Conservation (phyloP, 1,140 invertebrate genomes). For the Phenacoccus solenopsis region DNA sequence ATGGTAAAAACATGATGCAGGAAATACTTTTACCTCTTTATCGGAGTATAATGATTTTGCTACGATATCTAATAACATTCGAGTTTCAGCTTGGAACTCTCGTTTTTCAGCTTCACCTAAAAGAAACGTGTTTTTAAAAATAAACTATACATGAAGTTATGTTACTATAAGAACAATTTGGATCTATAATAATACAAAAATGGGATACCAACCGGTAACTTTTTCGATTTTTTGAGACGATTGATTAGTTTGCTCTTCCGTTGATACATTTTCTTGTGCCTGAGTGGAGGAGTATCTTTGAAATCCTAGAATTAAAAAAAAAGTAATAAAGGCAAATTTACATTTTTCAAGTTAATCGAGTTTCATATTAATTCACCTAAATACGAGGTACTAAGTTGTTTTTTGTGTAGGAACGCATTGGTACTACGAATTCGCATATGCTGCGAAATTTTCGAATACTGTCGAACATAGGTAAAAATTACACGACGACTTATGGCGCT, state of each 20-base stretch:
- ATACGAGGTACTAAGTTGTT: not conserved
- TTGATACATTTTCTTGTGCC: not conserved
- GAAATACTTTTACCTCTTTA: conserved; percentile 47
- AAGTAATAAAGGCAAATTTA: no score
- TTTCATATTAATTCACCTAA: not conserved
- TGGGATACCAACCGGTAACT: not conserved
- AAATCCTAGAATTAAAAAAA: not conserved
- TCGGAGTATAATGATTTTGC: conserved; percentile 99
- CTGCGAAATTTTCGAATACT: not conserved
- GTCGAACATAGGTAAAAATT: not conserved
- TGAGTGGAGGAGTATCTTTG: not conserved
- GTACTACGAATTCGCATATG: not conserved
- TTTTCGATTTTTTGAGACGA: not conserved
- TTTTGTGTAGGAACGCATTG: not conserved
- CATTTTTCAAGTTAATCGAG: not conserved
- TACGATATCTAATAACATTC: conserved; percentile 80
- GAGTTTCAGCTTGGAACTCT: conserved; percentile 73
- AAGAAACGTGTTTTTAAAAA: not conserved
- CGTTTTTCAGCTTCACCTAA: conserved; percentile 28
- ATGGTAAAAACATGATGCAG: not conserved
- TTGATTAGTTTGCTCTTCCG: not conserved
- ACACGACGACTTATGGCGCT: not conserved
- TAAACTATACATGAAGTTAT: not conserved
- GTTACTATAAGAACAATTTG: no score
- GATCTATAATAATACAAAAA: no score